Evolutionary conservation across 2,888 invertebrate genomes (phyloP), one percentile per base, ranked within the genome.

Genomic region (Lordiphosa andalusiaca): DNA sequence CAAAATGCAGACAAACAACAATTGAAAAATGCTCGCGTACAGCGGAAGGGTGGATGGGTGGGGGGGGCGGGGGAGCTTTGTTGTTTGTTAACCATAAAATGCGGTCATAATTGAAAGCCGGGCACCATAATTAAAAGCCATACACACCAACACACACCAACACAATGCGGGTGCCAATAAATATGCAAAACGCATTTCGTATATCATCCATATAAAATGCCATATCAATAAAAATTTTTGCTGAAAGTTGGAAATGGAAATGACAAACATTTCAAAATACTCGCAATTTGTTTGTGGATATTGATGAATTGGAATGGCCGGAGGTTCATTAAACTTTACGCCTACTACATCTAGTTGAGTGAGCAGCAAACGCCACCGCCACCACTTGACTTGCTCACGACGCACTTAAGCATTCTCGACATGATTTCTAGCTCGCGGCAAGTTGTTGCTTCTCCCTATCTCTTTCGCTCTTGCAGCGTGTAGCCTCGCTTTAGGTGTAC

Each of bases 381-480:
- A 63, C 37, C 61, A 60, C 61, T 81, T 60, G 66, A 62, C 71
- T 71, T 55, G 49, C 48, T 50, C 66, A 57, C 58, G 67, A 64
- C 47, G 59, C 62, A 77, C 74, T 80, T 80, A 72, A 64, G 62
- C 62, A 80, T 80, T 80, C 84, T 67, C 70, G 67, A 67, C 80
- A 84, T 77, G 80, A 81, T 74, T 80, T 83, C 63, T 71, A 64
- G 71, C 81, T 63, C 67, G 67, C 67, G 73, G 84, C 78, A 69
- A 78, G 58, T 78, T 62, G 51, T 59, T 53, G 55, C 46, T 52
- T 52, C 51, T 42, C 47, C 23, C 25, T 12, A 33, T 46, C 40
- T 42, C 48, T 35, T 38, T 39, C 41, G 13, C 33, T 39, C 35
- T 4, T 13, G 13, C 7, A 25, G 38, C 37, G 41, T 40, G 40